These are phyloP conservation scores for Oncorhynchus masou DNA, from an alignment of 2,113 vertebrate genomes.

Conservation along the genomic window DNA sequence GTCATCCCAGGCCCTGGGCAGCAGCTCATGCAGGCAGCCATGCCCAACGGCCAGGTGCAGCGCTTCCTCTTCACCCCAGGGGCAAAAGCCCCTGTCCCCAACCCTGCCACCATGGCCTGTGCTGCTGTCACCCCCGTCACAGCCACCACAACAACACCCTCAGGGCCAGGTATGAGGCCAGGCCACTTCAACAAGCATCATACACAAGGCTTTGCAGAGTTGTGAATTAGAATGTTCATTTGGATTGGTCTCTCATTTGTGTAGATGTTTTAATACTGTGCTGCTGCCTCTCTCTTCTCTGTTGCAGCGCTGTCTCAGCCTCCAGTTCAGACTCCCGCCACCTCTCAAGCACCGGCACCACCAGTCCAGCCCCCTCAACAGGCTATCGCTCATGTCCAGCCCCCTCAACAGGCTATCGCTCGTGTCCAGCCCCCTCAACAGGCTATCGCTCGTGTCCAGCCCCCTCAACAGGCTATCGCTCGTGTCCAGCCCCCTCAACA, in stretches of 20 bases:
- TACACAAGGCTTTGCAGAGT: background rate
- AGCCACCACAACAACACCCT: constrained; percentile 22
- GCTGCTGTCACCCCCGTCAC: constrained; percentile 1
- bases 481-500: constrained; percentile 56
- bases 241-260: background rate
- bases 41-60: constrained; percentile 96
- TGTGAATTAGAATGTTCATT: background rate
- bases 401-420: constrained; percentile 52
- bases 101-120: constrained; percentile 12
- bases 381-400: constrained; percentile 38
- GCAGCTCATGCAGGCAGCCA: constrained; percentile 98
- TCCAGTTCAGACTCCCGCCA: constrained; percentile 49
- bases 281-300: background rate
- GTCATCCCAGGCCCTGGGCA: constrained; percentile 93
- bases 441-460: constrained; percentile 50
- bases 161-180: background rate
- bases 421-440: constrained; percentile 60
- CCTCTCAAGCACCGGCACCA: constrained; percentile 45
- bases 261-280: background rate
- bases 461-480: constrained; percentile 1
- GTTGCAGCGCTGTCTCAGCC: constrained; percentile 58
- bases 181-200: background rate
- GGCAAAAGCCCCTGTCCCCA: constrained; percentile 59
- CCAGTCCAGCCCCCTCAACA: constrained; percentile 46
- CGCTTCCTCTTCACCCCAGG: constrained; percentile 96